phyloP scores from a whole-genome alignment of 1,140 invertebrate species.

The Pogonus chalceus region DNA sequence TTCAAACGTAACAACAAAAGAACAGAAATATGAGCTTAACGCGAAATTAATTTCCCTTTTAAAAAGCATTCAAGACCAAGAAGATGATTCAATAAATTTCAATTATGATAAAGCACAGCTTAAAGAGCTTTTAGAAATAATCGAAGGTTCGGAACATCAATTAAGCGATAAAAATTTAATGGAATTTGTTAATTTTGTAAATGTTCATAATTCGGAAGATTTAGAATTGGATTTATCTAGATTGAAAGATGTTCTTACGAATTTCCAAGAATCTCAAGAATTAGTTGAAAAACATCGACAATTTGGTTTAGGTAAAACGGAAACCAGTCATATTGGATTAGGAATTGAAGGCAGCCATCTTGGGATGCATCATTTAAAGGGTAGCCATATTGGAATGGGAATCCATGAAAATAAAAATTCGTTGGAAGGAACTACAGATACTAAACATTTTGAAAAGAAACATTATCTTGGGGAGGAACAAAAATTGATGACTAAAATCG shows the following conservation, averaged over 20 bases:
- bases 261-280: conserved; percentile 19
- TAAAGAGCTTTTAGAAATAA: conserved; percentile 16
- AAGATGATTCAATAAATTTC: conserved; percentile 13
- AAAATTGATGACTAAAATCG: conserved; percentile 16
- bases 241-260: conserved; percentile 20
- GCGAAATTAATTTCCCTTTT: conserved; percentile 20
- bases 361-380: conserved; percentile 18
- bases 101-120: conserved; percentile 20
- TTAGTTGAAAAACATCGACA: conserved; percentile 17
- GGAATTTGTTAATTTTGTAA: conserved; percentile 25
- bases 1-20: conserved; percentile 6
- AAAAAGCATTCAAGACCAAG: conserved; percentile 18
- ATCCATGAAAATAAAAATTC: conserved; percentile 7
- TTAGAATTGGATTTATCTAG: conserved; percentile 21
- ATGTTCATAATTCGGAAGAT: conserved; percentile 21
- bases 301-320: conserved; percentile 17
- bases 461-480: conserved; percentile 24
- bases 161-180: conserved; percentile 23
- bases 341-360: conserved; percentile 22
- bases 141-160: conserved; percentile 18
- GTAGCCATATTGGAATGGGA: conserved; percentile 25
- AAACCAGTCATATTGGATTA: conserved; percentile 7
- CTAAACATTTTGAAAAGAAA: neutral
- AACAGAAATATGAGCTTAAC: conserved; percentile 16
- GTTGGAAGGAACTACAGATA: neutral